Evolutionary conservation across 2,888 invertebrate species (phyloP).

Genomic region (Sceliomorpha sp.): DNA sequence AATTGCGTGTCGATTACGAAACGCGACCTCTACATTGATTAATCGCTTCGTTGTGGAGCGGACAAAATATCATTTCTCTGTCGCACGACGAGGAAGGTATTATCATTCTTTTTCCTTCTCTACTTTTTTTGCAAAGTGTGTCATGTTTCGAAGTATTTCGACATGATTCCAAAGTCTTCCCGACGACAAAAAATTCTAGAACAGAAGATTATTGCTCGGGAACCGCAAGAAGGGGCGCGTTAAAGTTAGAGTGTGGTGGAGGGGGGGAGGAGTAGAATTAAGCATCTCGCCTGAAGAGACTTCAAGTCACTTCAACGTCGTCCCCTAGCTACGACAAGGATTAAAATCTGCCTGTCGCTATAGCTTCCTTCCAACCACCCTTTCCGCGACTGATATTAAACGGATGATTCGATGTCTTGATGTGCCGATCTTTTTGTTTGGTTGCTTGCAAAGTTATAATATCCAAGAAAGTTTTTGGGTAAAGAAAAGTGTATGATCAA

Average conservation of each 20-base stretch:
- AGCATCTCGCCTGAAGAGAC: slow-evolving; percentile 80
- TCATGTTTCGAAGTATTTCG: no score
- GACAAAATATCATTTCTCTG: no score
- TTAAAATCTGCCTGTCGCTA: slow-evolving; percentile 78
- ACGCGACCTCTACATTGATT: no score
- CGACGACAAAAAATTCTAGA: slow-evolving; percentile 67
- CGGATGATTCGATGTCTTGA: slow-evolving; percentile 72
- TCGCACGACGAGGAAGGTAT: no score
- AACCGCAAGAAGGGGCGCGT: slow-evolving; percentile 62
- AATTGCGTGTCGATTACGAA: no score
- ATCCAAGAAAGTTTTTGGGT: no score
- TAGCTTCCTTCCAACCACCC: slow-evolving; percentile 62
- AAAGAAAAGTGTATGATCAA: no score
- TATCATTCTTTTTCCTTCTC: no score
- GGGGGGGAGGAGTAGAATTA: slow-evolving; percentile 71
- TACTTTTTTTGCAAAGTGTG: no score
- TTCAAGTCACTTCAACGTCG: slow-evolving; percentile 77
- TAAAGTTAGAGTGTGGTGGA: slow-evolving; percentile 56
- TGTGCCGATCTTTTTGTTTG: slow-evolving; percentile 32
- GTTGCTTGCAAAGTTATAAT: no score
- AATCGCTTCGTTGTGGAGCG: no score
- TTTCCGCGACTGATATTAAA: slow-evolving; percentile 68
- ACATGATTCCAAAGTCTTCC: slow-evolving; percentile 47
- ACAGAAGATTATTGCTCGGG: slow-evolving; percentile 72
- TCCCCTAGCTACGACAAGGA: slow-evolving; percentile 76